Evolutionary conservation across 2,888 invertebrate genomes (phyloP).

Genomic region (Pasiphila rectangulata): DNA sequence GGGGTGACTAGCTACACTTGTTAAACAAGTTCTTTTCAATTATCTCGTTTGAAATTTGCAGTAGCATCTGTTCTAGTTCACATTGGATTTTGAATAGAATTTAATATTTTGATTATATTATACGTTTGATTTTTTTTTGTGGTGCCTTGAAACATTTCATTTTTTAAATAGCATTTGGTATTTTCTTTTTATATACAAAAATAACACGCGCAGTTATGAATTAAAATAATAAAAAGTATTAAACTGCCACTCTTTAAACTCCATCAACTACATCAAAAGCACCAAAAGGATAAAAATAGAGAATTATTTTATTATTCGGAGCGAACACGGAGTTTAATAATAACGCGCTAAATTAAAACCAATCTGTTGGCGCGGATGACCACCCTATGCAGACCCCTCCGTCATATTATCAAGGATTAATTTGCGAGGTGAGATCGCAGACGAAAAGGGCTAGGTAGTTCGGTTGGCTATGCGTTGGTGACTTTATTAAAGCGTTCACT

Average conservation of each 20-base stretch:
- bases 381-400: constrained; percentile 20
- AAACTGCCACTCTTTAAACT: no score
- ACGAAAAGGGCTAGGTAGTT: constrained; percentile 22
- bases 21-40: constrained; percentile 26
- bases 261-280: neutral
- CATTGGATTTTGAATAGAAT: constrained; percentile 1
- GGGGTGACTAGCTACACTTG: constrained; percentile 31
- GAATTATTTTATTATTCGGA: neutral
- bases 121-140: neutral
- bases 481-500: constrained; percentile 75
- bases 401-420: constrained; percentile 20
- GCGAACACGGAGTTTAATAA: constrained; percentile 10
- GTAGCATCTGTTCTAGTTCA: constrained; percentile 28
- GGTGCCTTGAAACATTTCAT: neutral
- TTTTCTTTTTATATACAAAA: no score
- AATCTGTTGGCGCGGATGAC: constrained; percentile 22
- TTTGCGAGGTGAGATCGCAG: constrained; percentile 12
- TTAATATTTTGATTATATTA: no score
- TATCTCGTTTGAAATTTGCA: constrained; percentile 21
- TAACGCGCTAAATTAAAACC: constrained; percentile 28
- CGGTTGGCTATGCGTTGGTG: constrained; percentile 40
- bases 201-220: no score
- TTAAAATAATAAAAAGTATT: no score
- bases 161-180: neutral
- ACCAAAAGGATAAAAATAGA: constrained; percentile 1